Conservation (phyloP, 2,797 vertebrate genomes). For the Glossophaga mutica region DNA sequence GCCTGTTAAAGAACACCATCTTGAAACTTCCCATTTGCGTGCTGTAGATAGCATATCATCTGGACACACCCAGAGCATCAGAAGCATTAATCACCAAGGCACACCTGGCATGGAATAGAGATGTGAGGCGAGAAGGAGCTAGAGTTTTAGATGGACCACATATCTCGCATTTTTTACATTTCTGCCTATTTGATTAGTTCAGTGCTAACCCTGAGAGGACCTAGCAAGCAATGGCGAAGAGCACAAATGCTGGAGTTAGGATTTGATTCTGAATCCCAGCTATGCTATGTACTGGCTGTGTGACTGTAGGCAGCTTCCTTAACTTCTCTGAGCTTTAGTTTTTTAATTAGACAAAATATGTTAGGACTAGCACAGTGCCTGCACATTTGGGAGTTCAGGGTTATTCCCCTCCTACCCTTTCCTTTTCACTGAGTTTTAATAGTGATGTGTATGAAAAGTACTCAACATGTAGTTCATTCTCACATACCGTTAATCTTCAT, state of each 20-base stretch:
- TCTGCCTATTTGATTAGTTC: neutral
- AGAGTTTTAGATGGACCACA: neutral
- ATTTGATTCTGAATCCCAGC: neutral
- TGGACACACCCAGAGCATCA: slow-evolving; percentile 39
- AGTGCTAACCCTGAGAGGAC: neutral
- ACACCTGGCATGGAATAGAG: slow-evolving; percentile 40
- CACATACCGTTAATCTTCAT: neutral
- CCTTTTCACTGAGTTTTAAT: neutral
- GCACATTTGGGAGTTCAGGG: neutral
- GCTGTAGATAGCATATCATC: slow-evolving; percentile 56
- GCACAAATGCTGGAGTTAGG: neutral
- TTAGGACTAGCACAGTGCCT: neutral
- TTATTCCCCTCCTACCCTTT: neutral
- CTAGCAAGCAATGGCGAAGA: neutral
- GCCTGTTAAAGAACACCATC: slow-evolving; percentile 64
- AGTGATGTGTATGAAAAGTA: neutral
- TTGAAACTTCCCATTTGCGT: slow-evolving; percentile 58
- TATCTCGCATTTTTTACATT: neutral
- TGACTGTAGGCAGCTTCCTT: neutral
- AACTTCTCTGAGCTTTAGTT: neutral
- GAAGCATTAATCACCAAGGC: slow-evolving; percentile 28
- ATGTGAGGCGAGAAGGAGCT: neutral
- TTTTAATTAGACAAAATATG: neutral
- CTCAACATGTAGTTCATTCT: neutral
- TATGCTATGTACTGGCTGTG: neutral